Evolutionary conservation across 2,797 vertebrate genomes (phyloP).

Genomic region (Enteromius afrohamiltoni): DNA sequence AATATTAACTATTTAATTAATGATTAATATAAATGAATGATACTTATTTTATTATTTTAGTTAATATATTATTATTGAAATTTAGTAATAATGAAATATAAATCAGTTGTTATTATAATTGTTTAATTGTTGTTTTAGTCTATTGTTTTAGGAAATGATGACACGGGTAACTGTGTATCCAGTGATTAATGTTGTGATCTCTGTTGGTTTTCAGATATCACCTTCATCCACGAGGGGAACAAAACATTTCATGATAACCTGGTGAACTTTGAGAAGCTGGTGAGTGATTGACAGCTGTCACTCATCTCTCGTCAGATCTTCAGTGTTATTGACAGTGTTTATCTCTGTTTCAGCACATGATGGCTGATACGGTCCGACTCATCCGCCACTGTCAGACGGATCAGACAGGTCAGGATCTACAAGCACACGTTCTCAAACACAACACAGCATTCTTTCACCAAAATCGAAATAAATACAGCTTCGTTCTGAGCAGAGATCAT

Average conservation of each 20-base stretch:
- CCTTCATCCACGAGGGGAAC: slow-evolving; percentile 98
- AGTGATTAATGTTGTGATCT: not conserved
- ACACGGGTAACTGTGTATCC: not conserved
- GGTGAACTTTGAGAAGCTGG: slow-evolving; percentile 99
- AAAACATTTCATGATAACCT: slow-evolving; percentile 98
- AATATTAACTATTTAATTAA: too few species aligned
- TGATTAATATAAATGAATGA: too few species aligned
- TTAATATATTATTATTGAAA: not conserved
- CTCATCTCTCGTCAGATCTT: not conserved
- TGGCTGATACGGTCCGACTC: slow-evolving; percentile 93
- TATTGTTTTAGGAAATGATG: not conserved
- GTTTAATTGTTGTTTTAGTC: not conserved
- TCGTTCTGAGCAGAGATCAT: not conserved
- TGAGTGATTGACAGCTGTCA: slow-evolving; percentile 67
- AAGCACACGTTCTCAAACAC: not conserved
- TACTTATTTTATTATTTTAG: too few species aligned
- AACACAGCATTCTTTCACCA: too few species aligned
- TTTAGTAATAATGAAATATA: too few species aligned
- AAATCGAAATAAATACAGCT: too few species aligned
- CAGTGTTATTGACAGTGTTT: not conserved
- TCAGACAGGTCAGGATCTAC: slow-evolving; percentile 83
- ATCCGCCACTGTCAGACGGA: slow-evolving; percentile 94
- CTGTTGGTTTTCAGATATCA: slow-evolving; percentile 84
- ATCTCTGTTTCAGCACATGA: slow-evolving; percentile 87
- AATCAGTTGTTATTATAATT: too few species aligned